Percentiles rank a stretch among this genome's conserved stretches.
Conservation (phyloP, 2,888 invertebrate species). For the Meta bourneti region DNA sequence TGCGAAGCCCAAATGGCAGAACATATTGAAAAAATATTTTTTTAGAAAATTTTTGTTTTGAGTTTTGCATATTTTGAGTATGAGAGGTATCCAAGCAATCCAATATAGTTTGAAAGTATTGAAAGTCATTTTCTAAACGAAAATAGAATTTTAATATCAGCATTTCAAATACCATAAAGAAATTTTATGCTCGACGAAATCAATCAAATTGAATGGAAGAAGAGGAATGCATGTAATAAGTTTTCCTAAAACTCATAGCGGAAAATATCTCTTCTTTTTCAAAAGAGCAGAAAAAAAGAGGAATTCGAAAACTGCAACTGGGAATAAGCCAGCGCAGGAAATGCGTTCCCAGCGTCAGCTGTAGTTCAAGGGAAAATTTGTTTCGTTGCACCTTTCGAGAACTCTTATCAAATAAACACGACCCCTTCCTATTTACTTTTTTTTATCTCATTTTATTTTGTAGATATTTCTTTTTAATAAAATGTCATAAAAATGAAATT, state of each 20-base stretch:
- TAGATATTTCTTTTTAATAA: slow-evolving; percentile 10
- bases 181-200: not conserved
- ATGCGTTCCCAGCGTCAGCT: slow-evolving; percentile 22
- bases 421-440: not conserved
- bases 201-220: slow-evolving; percentile 11
- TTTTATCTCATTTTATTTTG: not conserved
- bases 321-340: not conserved
- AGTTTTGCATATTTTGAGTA: too few species aligned
- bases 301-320: not conserved
- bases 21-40: too few species aligned
- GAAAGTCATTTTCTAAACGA: slow-evolving; percentile 2
- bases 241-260: slow-evolving; percentile 8
- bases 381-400: slow-evolving; percentile 55
- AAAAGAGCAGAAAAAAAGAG: not conserved
- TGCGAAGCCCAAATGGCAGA: too few species aligned
- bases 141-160: not conserved
- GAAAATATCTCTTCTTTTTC: slow-evolving; percentile 4
- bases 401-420: slow-evolving; percentile 58
- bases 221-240: slow-evolving; percentile 2
- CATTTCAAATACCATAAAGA: not conserved
- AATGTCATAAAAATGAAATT: slow-evolving; percentile 22
- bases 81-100: not conserved
- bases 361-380: slow-evolving; percentile 18
- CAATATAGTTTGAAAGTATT: not conserved
- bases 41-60: too few species aligned